Evolutionary conservation across 1,140 invertebrate genomes (phyloP).

Genomic region (Antheraea mylitta): DNA sequence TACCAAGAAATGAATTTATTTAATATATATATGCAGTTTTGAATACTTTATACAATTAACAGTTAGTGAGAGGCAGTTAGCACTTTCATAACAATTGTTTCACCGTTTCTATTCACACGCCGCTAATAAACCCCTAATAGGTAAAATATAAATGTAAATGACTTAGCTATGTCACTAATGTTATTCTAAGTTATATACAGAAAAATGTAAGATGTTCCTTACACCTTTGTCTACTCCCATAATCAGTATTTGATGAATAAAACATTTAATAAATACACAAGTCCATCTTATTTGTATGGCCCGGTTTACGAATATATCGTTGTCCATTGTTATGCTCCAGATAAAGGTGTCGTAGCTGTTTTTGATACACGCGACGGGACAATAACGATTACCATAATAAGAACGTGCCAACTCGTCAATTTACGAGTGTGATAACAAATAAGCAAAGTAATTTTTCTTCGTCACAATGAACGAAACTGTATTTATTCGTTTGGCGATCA

Average conservation of each 20-base stretch:
- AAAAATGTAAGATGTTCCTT: not conserved
- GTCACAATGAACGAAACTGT: not conserved
- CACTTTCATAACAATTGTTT: not conserved
- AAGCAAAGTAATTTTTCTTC: not conserved
- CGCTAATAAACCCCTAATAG: not conserved
- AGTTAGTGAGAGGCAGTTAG: not conserved
- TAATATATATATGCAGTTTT: too few relatives aligned
- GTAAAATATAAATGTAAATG: not conserved
- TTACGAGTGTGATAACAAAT: not conserved
- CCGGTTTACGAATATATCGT: conserved; percentile 2
- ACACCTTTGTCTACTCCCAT: not conserved
- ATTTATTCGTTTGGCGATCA: too few relatives aligned
- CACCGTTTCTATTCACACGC: not conserved
- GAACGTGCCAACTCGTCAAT: conserved; percentile 5
- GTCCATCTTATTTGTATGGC: conserved; percentile 27
- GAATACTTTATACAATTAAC: not conserved
- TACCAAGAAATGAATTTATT: too few relatives aligned
- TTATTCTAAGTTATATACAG: not conserved
- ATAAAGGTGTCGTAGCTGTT: not conserved
- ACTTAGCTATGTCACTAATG: not conserved
- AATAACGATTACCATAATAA: conserved; percentile 19
- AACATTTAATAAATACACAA: conserved; percentile 32
- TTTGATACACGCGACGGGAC: not conserved
- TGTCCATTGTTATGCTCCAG: not conserved
- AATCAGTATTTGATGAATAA: conserved; percentile 27